Conservation (phyloP, 2,113 vertebrate species). For the Argyrosomus japonicus region DNA sequence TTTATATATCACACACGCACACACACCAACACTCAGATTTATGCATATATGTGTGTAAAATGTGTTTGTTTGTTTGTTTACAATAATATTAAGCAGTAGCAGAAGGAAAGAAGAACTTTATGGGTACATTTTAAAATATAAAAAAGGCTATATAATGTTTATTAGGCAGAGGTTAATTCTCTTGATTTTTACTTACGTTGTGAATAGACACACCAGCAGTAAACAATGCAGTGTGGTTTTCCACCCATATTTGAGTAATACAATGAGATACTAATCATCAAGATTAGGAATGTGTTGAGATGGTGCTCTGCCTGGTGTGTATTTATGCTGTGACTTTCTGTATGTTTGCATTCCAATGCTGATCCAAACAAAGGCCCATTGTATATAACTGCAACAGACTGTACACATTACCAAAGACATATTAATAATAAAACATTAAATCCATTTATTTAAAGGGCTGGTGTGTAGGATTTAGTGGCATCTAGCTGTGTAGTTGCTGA, state of each 20-base stretch:
- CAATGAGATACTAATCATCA: background rate
- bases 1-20: background rate
- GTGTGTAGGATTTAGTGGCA: too few species aligned
- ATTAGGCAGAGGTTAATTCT: background rate
- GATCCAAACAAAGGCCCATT: background rate
- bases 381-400: background rate
- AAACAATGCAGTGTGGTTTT: background rate
- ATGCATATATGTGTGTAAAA: background rate
- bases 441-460: background rate
- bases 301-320: background rate
- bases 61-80: background rate
- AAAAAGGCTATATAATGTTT: background rate
- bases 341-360: constrained; percentile 1
- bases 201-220: background rate
- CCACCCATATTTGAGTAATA: background rate
- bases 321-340: background rate
- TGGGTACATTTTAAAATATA: background rate
- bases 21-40: background rate
- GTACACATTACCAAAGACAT: background rate
- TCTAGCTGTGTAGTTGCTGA: too few species aligned
- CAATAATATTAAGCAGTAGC: background rate
- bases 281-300: background rate
- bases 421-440: background rate
- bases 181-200: background rate
- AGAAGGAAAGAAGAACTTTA: background rate